phyloP scores from a whole-genome alignment of 2,113 vertebrate genomes.

The Litocranius walleri region DNA sequence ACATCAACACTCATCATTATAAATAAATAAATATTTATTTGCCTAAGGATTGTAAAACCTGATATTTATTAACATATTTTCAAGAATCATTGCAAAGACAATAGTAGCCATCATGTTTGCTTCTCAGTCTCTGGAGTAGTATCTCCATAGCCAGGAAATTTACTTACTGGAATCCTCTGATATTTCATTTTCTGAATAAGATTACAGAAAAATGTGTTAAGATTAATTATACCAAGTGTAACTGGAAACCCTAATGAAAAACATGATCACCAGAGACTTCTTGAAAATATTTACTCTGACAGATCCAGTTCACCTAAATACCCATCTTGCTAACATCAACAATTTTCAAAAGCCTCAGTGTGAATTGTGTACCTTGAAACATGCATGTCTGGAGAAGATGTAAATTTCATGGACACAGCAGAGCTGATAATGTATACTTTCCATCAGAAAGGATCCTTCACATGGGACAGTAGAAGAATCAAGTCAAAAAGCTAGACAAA shows the following conservation, averaged over 20 bases:
- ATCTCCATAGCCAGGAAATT: conserved; percentile 30
- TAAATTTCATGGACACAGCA: conserved; percentile 25
- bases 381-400: conserved; percentile 20
- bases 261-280: conserved; percentile 72
- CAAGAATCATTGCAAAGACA: conserved; percentile 1
- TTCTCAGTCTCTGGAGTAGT: conserved; percentile 15
- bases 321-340: conserved; percentile 62
- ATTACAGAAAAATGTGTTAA: conserved; percentile 73
- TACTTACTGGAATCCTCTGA: conserved; percentile 53
- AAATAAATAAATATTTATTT: conserved; percentile 59
- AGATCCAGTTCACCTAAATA: conserved; percentile 71
- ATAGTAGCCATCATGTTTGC: conserved; percentile 9
- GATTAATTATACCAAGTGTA: conserved; percentile 80
- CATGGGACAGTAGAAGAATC: not conserved
- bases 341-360: conserved; percentile 62
- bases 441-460: conserved; percentile 33
- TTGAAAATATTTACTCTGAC: conserved; percentile 76
- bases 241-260: conserved; percentile 79
- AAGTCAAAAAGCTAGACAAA: not conserved
- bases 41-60: not conserved
- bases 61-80: conserved; percentile 31
- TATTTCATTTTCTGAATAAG: conserved; percentile 76
- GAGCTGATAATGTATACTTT: not conserved
- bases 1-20: not conserved
- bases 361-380: conserved; percentile 38